Percentiles rank a stretch among this genome's conserved stretches.
These are phyloP conservation scores for Psephotus haematonotus DNA, from an alignment of 2,113 vertebrate genomes.

Conservation along the genomic window DNA sequence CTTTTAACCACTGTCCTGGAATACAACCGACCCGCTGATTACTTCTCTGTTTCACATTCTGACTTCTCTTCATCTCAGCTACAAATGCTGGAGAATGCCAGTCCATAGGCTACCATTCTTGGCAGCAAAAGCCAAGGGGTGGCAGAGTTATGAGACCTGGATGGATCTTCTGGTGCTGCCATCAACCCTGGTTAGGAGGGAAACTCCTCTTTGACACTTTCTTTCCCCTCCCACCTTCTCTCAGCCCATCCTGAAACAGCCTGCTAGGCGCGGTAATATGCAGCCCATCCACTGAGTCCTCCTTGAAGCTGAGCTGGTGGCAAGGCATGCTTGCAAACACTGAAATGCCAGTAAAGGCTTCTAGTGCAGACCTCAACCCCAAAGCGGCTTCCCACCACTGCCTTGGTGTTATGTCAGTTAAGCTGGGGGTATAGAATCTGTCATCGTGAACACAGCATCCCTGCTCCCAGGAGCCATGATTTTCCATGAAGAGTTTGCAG, in stretches of 20 bases:
- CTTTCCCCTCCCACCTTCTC: background rate
- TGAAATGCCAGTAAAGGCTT: background rate
- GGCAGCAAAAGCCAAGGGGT: background rate
- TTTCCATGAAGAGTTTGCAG: fast-evolving
- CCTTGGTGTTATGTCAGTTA: fast-evolving
- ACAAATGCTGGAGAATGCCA: background rate
- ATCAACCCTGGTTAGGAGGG: fast-evolving
- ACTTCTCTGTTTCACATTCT: background rate
- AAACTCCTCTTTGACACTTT: background rate
- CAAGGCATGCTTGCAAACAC: fast-evolving
- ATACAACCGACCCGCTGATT: background rate
- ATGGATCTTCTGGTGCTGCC: background rate
- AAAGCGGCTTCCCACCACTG: background rate
- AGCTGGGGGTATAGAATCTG: background rate
- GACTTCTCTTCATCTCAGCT: background rate
- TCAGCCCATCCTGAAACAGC: background rate
- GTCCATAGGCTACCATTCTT: fast-evolving
- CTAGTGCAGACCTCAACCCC: no score
- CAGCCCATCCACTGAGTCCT: background rate
- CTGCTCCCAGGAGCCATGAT: background rate
- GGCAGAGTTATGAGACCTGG: background rate
- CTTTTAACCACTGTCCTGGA: background rate
- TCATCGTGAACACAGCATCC: fast-evolving
- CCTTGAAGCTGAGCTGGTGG: background rate
- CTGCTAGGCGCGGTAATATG: background rate